Evolutionary conservation across 2,888 invertebrate species (phyloP).

Genomic region (Pseudococcus longispinus): DNA sequence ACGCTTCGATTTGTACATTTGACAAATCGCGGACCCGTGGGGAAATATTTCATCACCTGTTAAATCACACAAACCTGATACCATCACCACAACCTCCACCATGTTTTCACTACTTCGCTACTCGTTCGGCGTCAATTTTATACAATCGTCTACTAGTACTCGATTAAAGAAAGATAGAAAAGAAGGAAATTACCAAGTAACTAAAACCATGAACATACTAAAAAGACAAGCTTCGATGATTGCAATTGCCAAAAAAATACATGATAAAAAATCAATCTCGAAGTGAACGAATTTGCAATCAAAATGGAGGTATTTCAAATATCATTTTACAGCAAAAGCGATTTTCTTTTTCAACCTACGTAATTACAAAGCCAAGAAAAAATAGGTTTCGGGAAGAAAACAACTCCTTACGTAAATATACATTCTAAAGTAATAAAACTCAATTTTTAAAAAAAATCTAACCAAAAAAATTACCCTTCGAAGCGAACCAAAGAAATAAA

Average conservation of each 20-base stretch:
- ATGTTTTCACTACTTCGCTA: background rate
- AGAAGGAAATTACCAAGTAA: conserved; percentile 4
- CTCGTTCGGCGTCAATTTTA: background rate
- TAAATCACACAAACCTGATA: background rate
- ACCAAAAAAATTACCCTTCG: conserved; percentile 6
- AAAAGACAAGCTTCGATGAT: conserved; percentile 41
- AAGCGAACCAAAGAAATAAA: conserved; percentile 25
- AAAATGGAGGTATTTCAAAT: background rate
- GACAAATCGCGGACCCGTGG: background rate
- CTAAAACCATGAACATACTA: conserved; percentile 37
- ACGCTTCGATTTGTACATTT: background rate
- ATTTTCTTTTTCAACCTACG: conserved; percentile 5
- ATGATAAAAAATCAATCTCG: background rate
- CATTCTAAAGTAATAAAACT: background rate
- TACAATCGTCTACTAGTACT: background rate
- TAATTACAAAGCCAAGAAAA: conserved; percentile 4
- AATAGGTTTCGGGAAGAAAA: background rate
- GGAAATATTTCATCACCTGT: background rate
- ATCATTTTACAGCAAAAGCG: background rate
- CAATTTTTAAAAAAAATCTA: background rate
- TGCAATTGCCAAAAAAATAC: background rate
- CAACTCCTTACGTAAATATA: background rate
- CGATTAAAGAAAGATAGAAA: background rate
- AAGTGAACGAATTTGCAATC: background rate
- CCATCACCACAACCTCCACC: conserved; percentile 32